phyloP scores from a whole-genome alignment of 2,797 vertebrate species.

The Propithecus perrieri region DNA sequence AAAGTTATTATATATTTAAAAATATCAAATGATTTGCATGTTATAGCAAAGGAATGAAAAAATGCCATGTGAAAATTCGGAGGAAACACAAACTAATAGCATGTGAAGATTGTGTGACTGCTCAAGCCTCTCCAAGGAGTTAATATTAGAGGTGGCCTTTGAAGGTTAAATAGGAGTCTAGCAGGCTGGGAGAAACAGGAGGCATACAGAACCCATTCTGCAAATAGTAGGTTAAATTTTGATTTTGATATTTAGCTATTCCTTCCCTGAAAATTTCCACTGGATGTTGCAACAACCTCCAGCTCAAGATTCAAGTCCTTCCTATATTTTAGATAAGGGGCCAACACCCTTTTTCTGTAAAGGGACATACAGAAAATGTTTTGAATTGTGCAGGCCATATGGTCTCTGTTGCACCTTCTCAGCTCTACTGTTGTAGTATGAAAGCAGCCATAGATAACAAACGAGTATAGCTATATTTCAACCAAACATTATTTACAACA shows the following conservation, averaged over 20 bases:
- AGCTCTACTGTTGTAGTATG: not conserved
- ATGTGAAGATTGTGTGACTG: not conserved
- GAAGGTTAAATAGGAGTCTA: not conserved
- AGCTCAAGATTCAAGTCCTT: not conserved
- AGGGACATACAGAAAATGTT: not conserved
- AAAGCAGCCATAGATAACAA: not conserved
- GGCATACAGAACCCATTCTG: not conserved
- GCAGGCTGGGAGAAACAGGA: not conserved
- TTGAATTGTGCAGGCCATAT: not conserved
- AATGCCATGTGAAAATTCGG: not conserved
- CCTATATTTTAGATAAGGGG: not conserved
- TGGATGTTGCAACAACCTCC: not conserved
- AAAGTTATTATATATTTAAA: not conserved
- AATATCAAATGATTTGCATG: not conserved
- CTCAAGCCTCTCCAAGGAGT: not conserved
- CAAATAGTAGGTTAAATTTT: not conserved
- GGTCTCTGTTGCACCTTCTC: not conserved
- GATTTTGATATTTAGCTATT: not conserved
- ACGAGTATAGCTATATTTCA: not conserved
- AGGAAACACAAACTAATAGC: not conserved
- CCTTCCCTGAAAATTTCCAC: not conserved
- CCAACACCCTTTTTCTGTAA: no score
- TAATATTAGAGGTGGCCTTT: not conserved
- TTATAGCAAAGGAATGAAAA: not conserved
- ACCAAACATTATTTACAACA: not conserved